Evolutionary conservation across 2,888 invertebrate species (phyloP), one percentile per base, ranked within the genome.

Genomic region (Mycogona germanica): DNA sequence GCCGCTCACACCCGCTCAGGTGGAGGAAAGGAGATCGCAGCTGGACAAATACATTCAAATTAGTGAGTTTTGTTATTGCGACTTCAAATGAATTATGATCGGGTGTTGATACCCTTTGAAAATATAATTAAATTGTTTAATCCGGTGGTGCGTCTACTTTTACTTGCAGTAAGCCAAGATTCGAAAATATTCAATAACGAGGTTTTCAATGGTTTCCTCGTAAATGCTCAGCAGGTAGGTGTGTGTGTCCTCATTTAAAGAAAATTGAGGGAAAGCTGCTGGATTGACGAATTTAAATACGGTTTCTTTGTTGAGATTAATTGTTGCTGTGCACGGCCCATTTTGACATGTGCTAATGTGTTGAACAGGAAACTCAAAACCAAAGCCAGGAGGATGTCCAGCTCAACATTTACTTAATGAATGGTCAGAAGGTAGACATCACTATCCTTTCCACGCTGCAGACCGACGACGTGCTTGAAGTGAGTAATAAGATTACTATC

Each of bases 21-120:
- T 92, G 57, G 93, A 95, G 68, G 88, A 92, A 64, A 75, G 97
- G 62, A 76, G 95, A 65, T 70, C 80, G 35, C 76, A 81, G 56
- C 73, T 97, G 63, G 93, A 96, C 71, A 88, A 92, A 72, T 97
- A 93, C 70, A 81, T 97, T 63, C 96, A 96, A 73, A 77, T 85
- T 63, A 77, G 88, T 87, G 25, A 44, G 44, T 17, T 17, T 44
- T 44, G n/a, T n/a, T 9, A 19, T 19, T 44, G n/a, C n/a, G n/a
- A n/a, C n/a, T n/a, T n/a, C n/a, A n/a, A 21, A 23, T 44, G 7
- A 7, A 23, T 32, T 12, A 32, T 9, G 9, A 9, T 23, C 4
- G 44, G n/a, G n/a, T n/a, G n/a, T n/a, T n/a, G n/a, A n/a, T n/a
- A n/a, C n/a, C n/a, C n/a, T n/a, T n/a, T n/a, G n/a, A n/a, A n/a